A percentile compares a stretch with the other conserved stretches of the same genome.
Evolutionary conservation across 2,888 invertebrate genomes (phyloP).

Genomic region (Eristalis tenax): DNA sequence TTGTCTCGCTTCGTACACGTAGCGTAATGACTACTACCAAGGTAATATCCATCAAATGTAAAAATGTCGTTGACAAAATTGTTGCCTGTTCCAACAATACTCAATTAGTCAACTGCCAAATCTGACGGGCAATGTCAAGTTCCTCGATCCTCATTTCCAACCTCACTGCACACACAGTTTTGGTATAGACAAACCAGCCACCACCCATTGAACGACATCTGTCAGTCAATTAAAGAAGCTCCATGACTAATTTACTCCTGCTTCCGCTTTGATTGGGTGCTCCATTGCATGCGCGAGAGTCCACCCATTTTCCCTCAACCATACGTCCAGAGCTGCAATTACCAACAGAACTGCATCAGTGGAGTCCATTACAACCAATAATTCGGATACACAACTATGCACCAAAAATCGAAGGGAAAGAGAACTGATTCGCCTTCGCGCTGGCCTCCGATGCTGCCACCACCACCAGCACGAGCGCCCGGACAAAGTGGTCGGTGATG

Average conservation of each 20-base stretch:
- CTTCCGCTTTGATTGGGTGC: neutral
- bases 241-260: conserved; percentile 1
- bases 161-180: too few relatives aligned
- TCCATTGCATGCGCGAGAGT: neutral
- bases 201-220: neutral
- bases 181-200: too few relatives aligned
- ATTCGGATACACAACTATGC: conserved; percentile 39
- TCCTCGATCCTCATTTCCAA: too few relatives aligned
- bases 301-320: neutral
- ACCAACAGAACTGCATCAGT: conserved; percentile 17
- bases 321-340: conserved; percentile 8
- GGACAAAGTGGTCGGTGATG: conserved; percentile 64
- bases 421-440: conserved; percentile 44
- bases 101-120: too few relatives aligned
- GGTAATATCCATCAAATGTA: too few relatives aligned
- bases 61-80: too few relatives aligned
- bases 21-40: too few relatives aligned
- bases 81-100: too few relatives aligned
- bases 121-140: too few relatives aligned
- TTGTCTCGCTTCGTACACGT: too few relatives aligned
- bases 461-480: conserved; percentile 15
- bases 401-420: conserved; percentile 45
- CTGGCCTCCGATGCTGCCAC: neutral
- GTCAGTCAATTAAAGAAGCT: neutral
- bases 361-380: conserved; percentile 51